A percentile compares a stretch with the other conserved stretches of the same genome.
Conservation (phyloP, 2,113 vertebrate species). For the Numenius arquata region DNA sequence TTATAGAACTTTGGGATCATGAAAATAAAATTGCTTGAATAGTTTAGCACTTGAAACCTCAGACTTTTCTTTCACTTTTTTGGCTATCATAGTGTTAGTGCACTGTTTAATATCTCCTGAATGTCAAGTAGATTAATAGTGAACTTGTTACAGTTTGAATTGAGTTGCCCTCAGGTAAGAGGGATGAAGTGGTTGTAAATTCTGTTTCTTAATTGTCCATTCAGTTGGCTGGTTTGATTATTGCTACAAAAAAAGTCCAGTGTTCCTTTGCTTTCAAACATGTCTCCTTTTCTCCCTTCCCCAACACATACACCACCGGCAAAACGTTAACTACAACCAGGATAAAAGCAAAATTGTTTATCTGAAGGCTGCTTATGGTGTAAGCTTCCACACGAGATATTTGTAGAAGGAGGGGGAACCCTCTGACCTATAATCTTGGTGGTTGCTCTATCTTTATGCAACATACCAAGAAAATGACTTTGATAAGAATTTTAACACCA, state of each 20-base stretch:
- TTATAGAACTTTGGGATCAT: background rate
- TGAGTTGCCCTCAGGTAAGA: background rate
- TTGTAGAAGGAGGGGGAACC: background rate
- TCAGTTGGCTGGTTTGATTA: background rate
- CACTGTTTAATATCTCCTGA: background rate
- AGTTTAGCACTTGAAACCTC: background rate
- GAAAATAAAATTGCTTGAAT: background rate
- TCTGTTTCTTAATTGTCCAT: background rate
- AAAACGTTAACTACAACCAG: background rate
- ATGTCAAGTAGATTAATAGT: background rate
- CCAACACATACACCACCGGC: background rate
- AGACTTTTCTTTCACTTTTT: background rate
- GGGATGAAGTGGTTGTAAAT: background rate
- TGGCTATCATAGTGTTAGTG: background rate
- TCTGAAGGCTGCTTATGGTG: background rate
- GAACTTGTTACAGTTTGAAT: background rate
- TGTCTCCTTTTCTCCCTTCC: background rate
- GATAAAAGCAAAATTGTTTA: conserved; percentile 6
- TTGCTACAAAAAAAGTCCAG: background rate
- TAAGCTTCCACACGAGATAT: background rate
- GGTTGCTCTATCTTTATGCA: conserved; percentile 34
- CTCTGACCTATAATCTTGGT: background rate
- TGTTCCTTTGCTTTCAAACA: background rate
- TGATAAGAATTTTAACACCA: conserved; percentile 19
- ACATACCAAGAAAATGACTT: background rate